Base-by-base conservation (phyloP, 2,113 vertebrate species). In the Heterocephalus glaber region DNA sequence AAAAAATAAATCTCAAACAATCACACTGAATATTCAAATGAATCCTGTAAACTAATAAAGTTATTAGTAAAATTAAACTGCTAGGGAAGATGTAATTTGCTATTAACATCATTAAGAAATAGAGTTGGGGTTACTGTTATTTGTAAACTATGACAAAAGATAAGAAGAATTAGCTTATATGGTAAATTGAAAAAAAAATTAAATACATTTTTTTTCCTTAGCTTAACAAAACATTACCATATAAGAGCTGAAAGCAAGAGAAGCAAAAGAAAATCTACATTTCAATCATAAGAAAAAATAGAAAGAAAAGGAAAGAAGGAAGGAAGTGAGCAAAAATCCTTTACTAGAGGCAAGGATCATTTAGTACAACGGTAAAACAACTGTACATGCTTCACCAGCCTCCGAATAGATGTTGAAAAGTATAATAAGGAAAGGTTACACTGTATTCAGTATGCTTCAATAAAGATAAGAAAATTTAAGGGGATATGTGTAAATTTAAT, bases 391-490 rank as follows among this genome's bases (percentile, higher is more conserved):
- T 95, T 94, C 84, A 81, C 19, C n/a, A 66, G 41, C 3, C 4
- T 28, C 61, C 74, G 5, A 44, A 61, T 5, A 89, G 20, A 89
- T 49, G 20, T 56, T 95, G 30, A 96, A 24, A 93, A 89, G 24
- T 61, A 54, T 86, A 90, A 24, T 90, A 87, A 94, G 89, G 93
- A 92, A 92, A 88, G 65, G 24, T 92, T 86, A 95, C 16, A 68
- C 60, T 68, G 76, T 49, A 3, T 70, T 80, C n/a, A 66, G 28
- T 56, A 66, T 68, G 17, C 35, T 90, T 86, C 93, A 95, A 5
- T 80, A 70, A 90, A 82, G 47, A 66, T 38, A 96, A 89, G 86
- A 94, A 89, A 96, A 90, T 70, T 77, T 92, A 91, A 93, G 2
- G n/a, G 79, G 44, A 52, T 44, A 89, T 14, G 61, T 86, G 89